A percentile compares a stretch with the other conserved stretches of the same genome.
These are phyloP conservation scores for Notolabrus celidotus DNA, from an alignment of 2,797 vertebrate genomes.

Conservation along the genomic window DNA sequence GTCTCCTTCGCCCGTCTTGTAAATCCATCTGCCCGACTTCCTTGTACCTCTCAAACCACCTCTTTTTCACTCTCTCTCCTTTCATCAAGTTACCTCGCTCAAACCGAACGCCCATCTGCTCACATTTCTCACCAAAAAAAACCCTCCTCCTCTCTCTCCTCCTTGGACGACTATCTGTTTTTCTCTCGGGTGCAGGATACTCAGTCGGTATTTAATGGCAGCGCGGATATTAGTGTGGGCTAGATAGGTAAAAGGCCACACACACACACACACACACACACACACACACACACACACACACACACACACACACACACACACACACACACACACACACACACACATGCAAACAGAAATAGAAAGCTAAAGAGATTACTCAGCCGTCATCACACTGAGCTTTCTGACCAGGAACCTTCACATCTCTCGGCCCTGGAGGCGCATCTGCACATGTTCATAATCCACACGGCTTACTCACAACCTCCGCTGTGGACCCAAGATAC, in stretches of 20 bases:
- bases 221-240: conserved; percentile 67
- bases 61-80: conserved; percentile 49
- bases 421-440: conserved; percentile 70
- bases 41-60: conserved; percentile 62
- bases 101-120: conserved; percentile 75
- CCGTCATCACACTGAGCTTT: conserved; percentile 74
- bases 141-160: neutral
- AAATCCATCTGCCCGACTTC: conserved; percentile 71
- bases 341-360: conserved; percentile 78
- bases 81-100: conserved; percentile 63
- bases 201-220: conserved; percentile 71
- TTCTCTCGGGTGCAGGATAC: conserved; percentile 53
- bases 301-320: conserved; percentile 74
- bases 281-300: conserved; percentile 72
- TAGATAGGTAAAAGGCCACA: conserved; percentile 75
- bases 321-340: conserved; percentile 72
- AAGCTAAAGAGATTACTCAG: conserved; percentile 82
- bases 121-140: conserved; percentile 35
- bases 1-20: conserved; percentile 41
- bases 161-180: conserved; percentile 16
- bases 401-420: conserved; percentile 79
- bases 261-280: conserved; percentile 73
- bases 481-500: conserved; percentile 55
- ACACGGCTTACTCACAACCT: conserved; percentile 72
- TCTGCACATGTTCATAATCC: conserved; percentile 78